Conservation (phyloP, 2,113 vertebrate genomes). For the Mohoua ochrocephala region DNA sequence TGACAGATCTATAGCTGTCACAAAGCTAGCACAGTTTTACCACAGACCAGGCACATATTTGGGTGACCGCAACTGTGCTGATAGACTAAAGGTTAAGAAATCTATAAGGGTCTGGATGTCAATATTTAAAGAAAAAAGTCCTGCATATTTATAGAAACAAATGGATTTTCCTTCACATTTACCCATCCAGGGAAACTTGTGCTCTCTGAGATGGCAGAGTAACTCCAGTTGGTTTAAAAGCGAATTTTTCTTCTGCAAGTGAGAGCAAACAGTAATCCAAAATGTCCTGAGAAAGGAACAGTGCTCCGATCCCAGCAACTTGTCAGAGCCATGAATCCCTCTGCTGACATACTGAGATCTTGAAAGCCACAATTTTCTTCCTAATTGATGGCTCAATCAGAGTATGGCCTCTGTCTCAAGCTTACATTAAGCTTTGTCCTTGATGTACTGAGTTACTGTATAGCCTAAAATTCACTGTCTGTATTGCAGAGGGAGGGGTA, state of each 20-base stretch:
- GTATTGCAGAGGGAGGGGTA: not conserved
- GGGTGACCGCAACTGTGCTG: not conserved
- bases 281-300: constrained; percentile 51
- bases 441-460: constrained; percentile 46
- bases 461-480: constrained; percentile 13
- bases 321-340: constrained; percentile 22
- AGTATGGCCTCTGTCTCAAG: constrained; percentile 55
- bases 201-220: not conserved
- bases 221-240: constrained; percentile 6
- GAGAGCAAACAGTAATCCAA: not conserved
- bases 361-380: constrained; percentile 68
- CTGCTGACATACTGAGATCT: constrained; percentile 29
- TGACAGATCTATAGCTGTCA: constrained; percentile 32
- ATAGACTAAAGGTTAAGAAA: constrained; percentile 50
- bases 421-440: constrained; percentile 65
- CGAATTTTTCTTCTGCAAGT: not conserved
- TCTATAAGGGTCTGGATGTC: constrained; percentile 26
- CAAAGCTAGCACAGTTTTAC: constrained; percentile 37
- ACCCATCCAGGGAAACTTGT: not conserved
- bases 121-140: constrained; percentile 47
- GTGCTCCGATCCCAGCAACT: constrained; percentile 23
- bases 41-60: constrained; percentile 8
- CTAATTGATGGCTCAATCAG: constrained; percentile 70
- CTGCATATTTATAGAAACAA: constrained; percentile 51
- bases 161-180: constrained; percentile 61